Evolutionary conservation across 1,140 invertebrate genomes (phyloP).

Genomic region (Neodiprion lecontei): DNA sequence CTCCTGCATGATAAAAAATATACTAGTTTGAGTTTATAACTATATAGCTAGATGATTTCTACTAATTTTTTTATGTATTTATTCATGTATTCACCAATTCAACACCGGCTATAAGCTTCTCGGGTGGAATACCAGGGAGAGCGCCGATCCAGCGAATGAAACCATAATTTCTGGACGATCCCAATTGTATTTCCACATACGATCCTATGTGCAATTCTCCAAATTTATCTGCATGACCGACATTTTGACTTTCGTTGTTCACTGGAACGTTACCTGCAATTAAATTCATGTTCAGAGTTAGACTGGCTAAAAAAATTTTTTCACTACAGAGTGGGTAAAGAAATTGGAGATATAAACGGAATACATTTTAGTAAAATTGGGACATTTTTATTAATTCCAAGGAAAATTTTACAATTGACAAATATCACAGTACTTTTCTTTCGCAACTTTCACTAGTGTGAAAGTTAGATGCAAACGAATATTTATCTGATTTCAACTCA

Average conservation of each 20-base stretch:
- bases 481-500: no score
- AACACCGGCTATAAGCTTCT: conserved; percentile 70
- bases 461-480: no score
- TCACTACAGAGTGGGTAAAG: no score
- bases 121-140: conserved; percentile 52
- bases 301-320: no score
- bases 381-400: no score
- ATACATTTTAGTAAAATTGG: no score
- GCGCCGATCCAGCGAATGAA: conserved; percentile 89
- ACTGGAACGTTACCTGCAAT: conserved; percentile 43
- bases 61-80: conserved; percentile 27
- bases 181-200: conserved; percentile 74
- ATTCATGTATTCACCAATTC: conserved; percentile 67
- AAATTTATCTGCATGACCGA: conserved; percentile 47
- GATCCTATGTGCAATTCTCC: conserved; percentile 75
- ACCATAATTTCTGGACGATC: conserved; percentile 70
- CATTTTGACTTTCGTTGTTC: conserved; percentile 51
- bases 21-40: no score
- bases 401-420: no score
- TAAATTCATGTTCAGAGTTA: no score
- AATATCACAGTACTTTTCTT: no score
- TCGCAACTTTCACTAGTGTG: no score
- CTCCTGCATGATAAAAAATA: conserved; percentile 71
- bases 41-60: not conserved
- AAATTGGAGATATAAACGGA: no score